phyloP scores from a whole-genome alignment of 2,113 vertebrate species.

The Agelaius phoeniceus region DNA sequence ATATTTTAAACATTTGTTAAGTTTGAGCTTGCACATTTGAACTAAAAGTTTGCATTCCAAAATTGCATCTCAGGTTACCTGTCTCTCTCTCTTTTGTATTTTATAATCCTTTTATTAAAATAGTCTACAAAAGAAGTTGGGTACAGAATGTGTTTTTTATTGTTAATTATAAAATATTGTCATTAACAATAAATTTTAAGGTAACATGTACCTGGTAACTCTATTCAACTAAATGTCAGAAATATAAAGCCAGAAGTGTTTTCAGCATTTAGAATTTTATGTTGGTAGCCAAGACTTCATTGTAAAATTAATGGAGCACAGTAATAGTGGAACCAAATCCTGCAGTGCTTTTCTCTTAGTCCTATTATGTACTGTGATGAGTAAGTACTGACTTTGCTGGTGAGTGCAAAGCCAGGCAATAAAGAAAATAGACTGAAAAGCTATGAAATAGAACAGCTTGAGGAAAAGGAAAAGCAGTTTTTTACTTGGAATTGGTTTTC shows the following conservation, averaged over 20 bases:
- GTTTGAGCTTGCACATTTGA: slow-evolving; percentile 84
- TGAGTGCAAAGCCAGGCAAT: background rate
- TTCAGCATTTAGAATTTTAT: background rate
- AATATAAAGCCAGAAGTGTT: background rate
- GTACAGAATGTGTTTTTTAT: background rate
- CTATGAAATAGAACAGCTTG: background rate
- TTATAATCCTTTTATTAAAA: slow-evolving; percentile 76
- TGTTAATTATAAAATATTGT: slow-evolving; percentile 18
- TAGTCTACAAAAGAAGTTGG: slow-evolving; percentile 36
- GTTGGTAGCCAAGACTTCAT: background rate
- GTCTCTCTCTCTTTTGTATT: slow-evolving; percentile 62
- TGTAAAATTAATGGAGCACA: background rate
- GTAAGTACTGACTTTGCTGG: background rate
- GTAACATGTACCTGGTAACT: background rate
- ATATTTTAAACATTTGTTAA: slow-evolving; percentile 87
- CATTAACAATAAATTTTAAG: slow-evolving; percentile 19
- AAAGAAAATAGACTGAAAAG: background rate
- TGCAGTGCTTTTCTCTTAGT: background rate
- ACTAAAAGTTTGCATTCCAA: slow-evolving; percentile 74
- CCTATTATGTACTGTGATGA: background rate
- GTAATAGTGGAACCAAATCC: background rate
- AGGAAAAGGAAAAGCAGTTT: background rate
- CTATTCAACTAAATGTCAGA: background rate
- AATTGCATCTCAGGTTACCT: slow-evolving; percentile 77
- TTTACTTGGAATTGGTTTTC: background rate